Base-by-base conservation (phyloP, 2,797 vertebrate species). In the Acanthurus leucopareius region DNA sequence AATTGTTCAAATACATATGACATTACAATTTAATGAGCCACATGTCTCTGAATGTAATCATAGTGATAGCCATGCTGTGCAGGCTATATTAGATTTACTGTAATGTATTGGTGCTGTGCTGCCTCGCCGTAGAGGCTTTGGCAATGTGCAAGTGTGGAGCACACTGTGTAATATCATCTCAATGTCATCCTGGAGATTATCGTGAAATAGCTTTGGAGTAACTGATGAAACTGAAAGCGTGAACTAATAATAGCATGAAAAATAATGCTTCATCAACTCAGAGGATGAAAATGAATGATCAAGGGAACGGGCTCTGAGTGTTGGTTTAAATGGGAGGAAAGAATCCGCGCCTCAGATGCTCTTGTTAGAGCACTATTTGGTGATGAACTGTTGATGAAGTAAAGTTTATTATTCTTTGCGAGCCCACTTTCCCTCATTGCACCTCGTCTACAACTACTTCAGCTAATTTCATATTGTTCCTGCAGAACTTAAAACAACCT, bases 141-240 rank as follows among this genome's bases (percentile, higher is more conserved):
- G 68, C 71, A 75, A 51, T 52, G 82, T 75, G 80, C 65, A 32
- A 42, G 73, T 40, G 25, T 74, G 75, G 69, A 76, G 56, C 73
- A 79, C 64, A 59, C 61, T 84, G 83, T 78, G 73, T 82, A 80
- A 86, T 90, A 85, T 88, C 89, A 79, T 92, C 74, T 87, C 88
- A 89, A 86, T 91, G 91, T 91, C 91, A 91, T 87, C 66, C 49
- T 44, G 53, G 84, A 90, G 89, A 92, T 93, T 86, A 92, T 86
- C 38, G 22, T 54, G 77, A 84, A 89, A 86, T 76, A 59, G 85
- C 83, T 90, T 71, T 68, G 60, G 80, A 86, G 87, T 84, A 74
- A 70, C 63, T 80, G 89, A 88, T 91, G 83, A 87, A 84, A 89
- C 81, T 42, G 52, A 88, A 85, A 85, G 77, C 44, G 56, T 80